Conservation (phyloP, 2,797 vertebrate species). For the Cichlasoma orientale region DNA sequence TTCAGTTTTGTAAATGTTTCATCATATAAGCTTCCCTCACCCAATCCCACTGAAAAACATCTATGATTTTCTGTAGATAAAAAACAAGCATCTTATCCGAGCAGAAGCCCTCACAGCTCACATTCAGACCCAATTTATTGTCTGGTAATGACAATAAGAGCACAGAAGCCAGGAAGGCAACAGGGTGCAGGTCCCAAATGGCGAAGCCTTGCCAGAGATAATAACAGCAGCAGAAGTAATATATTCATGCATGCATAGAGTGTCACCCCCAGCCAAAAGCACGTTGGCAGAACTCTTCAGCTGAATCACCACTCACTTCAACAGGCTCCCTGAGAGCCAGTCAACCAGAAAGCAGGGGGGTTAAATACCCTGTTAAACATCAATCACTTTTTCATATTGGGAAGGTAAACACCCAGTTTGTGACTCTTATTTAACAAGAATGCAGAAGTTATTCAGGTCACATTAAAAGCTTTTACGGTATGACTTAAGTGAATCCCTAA, state of each 20-base stretch:
- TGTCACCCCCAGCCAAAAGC: constrained; percentile 63
- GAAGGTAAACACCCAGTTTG: constrained; percentile 15
- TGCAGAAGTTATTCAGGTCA: background rate
- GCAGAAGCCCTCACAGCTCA: constrained; percentile 27
- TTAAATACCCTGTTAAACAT: constrained; percentile 26
- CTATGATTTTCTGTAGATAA: constrained; percentile 36
- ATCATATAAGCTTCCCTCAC: constrained; percentile 36
- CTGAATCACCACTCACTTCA: constrained; percentile 66
- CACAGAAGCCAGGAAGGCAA: constrained; percentile 52
- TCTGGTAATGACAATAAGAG: constrained; percentile 53
- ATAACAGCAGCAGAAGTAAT: constrained; percentile 70
- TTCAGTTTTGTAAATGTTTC: constrained; percentile 55
- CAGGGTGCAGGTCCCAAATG: constrained; percentile 60
- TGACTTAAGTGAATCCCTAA: background rate
- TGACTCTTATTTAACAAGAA: background rate
- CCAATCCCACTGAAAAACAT: constrained; percentile 11
- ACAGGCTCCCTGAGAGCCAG: constrained; percentile 52
- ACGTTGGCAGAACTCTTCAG: constrained; percentile 59
- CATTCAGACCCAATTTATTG: constrained; percentile 50
- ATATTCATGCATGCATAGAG: constrained; percentile 73
- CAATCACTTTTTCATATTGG: background rate
- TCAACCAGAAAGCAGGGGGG: constrained; percentile 12
- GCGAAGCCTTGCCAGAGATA: constrained; percentile 60
- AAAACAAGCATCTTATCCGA: constrained; percentile 15
- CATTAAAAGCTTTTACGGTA: background rate